A percentile compares a stretch with the other conserved stretches of the same genome.
phyloP scores from a whole-genome alignment of 2,113 vertebrate genomes.

The Heptranchias perlo region DNA sequence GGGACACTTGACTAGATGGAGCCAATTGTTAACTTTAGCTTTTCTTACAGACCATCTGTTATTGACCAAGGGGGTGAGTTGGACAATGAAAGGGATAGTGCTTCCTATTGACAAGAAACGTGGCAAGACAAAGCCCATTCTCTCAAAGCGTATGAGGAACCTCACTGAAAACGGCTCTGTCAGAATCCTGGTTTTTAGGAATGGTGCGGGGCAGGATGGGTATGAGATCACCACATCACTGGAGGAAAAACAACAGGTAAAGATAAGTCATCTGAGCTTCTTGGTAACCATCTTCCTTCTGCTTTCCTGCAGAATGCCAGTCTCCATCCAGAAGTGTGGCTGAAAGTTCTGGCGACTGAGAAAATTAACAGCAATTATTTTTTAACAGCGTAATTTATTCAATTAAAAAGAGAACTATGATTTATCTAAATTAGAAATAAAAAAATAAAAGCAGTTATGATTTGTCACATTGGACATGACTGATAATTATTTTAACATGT shows the following conservation, averaged over 20 bases:
- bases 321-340: background rate
- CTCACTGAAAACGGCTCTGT: slow-evolving; percentile 44
- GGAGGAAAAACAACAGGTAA: slow-evolving; percentile 51
- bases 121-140: slow-evolving; percentile 47
- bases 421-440: background rate
- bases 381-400: background rate
- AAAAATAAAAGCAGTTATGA: background rate
- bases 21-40: slow-evolving; percentile 56
- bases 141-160: slow-evolving; percentile 46
- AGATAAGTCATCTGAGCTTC: slow-evolving; percentile 34
- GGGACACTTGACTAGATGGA: slow-evolving; percentile 49
- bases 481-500: slow-evolving; percentile 21
- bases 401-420: background rate
- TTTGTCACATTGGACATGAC: background rate
- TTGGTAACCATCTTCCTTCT: background rate
- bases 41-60: slow-evolving; percentile 59
- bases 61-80: slow-evolving; percentile 53
- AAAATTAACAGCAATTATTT: slow-evolving; percentile 19
- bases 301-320: background rate
- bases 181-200: slow-evolving; percentile 51
- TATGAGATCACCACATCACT: slow-evolving; percentile 43
- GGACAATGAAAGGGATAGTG: slow-evolving; percentile 50
- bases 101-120: slow-evolving; percentile 49
- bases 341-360: background rate
- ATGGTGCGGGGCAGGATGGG: slow-evolving; percentile 44